Conservation (phyloP, 2,797 vertebrate genomes). For the Zenarchopterus dispar region DNA sequence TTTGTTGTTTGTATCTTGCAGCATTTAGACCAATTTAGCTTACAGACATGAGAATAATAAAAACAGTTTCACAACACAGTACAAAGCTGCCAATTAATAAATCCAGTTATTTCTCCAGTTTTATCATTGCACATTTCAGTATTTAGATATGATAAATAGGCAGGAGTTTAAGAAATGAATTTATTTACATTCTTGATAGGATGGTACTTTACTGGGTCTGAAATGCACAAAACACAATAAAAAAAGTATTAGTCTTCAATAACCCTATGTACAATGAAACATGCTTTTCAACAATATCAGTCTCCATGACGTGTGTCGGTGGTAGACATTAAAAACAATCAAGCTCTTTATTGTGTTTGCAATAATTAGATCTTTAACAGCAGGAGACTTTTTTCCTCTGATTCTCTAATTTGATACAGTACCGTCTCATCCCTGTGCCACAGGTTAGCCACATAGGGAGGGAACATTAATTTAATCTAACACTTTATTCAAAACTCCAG, state of each 20-base stretch:
- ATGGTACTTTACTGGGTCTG: too few species aligned
- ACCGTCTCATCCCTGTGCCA: constrained; percentile 62
- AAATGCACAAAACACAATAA: too few species aligned
- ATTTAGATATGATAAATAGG: too few species aligned
- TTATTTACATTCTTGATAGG: too few species aligned
- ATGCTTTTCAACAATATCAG: constrained; percentile 8
- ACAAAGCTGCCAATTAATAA: too few species aligned
- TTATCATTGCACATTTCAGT: too few species aligned
- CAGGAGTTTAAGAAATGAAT: too few species aligned
- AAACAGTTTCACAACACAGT: too few species aligned
- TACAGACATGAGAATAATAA: too few species aligned
- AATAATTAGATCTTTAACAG: constrained; percentile 78
- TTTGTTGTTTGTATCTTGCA: too few species aligned
- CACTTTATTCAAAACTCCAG: constrained; percentile 78
- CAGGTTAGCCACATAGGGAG: constrained; percentile 78
- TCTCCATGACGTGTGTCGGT: constrained; percentile 13
- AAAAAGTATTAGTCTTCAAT: not conserved
- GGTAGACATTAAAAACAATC: constrained; percentile 74
- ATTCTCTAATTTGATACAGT: constrained; percentile 79
- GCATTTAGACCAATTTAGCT: too few species aligned
- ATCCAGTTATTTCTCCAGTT: too few species aligned
- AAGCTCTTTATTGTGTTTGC: constrained; percentile 78
- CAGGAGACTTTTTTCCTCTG: constrained; percentile 62
- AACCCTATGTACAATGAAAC: not conserved
- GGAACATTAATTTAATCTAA: constrained; percentile 79